Conservation (phyloP, 2,113 vertebrate species). For the Galemys pyrenaicus region DNA sequence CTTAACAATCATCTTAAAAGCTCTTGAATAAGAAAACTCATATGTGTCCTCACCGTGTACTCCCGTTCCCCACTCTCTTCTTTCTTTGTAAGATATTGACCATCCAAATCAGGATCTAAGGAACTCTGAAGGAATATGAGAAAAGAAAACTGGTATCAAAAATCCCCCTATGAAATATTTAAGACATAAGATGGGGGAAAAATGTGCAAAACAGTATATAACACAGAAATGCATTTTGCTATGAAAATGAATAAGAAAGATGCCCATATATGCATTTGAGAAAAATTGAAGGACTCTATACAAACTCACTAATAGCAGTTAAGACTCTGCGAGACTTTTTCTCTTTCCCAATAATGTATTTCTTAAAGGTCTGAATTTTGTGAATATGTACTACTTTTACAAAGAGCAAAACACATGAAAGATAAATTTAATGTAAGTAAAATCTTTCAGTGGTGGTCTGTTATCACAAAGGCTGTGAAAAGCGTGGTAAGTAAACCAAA, state of each 20-base stretch:
- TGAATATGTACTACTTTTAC: conserved; percentile 34
- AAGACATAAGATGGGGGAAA: background rate
- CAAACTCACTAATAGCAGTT: background rate
- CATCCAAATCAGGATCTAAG: background rate
- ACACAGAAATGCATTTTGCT: background rate
- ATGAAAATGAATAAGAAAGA: conserved; percentile 35
- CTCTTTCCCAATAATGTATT: conserved; percentile 25
- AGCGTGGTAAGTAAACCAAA: conserved; percentile 49
- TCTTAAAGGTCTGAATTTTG: conserved; percentile 31
- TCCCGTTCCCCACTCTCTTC: background rate
- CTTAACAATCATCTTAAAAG: background rate
- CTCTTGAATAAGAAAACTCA: background rate
- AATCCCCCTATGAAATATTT: background rate
- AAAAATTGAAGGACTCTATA: background rate
- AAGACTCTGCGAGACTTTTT: background rate
- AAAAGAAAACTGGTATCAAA: conserved; percentile 32
- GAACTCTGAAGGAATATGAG: conserved; percentile 32
- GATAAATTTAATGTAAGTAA: conserved; percentile 58
- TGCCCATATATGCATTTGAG: background rate
- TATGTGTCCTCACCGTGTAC: background rate
- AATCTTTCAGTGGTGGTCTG: conserved; percentile 13
- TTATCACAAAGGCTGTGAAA: conserved; percentile 29
- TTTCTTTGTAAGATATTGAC: background rate
- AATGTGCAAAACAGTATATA: background rate
- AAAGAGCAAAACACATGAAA: conserved; percentile 47